Conservation (phyloP, 2,113 vertebrate species). For the Chrysemys picta region DNA sequence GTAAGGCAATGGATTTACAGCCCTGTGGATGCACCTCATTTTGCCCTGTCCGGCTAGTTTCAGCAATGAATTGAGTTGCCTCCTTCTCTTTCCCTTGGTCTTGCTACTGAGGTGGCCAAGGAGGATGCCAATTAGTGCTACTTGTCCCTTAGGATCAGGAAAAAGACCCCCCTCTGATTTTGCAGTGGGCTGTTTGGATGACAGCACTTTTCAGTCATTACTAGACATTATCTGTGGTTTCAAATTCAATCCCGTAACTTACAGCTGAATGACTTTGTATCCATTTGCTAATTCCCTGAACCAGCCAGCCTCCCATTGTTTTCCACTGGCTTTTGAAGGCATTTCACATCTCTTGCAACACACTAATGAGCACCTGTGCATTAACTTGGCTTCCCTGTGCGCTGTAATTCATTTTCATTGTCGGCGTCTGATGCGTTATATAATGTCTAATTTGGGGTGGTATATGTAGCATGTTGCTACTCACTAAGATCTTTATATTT, state of each 20-base stretch:
- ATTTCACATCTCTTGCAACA: neutral
- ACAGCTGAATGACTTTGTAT: neutral
- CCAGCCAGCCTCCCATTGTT: fast-evolving
- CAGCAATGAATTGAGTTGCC: neutral
- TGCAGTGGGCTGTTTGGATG: neutral
- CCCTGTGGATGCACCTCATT: neutral
- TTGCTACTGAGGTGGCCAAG: fast-evolving
- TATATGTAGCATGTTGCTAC: fast-evolving
- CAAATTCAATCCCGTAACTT: neutral
- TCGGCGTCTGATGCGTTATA: fast-evolving
- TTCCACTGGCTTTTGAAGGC: neutral
- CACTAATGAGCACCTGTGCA: fast-evolving
- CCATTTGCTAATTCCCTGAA: neutral
- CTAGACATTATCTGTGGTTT: neutral
- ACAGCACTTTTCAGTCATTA: neutral
- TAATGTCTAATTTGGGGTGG: neutral
- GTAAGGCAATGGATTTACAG: neutral
- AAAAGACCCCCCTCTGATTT: neutral
- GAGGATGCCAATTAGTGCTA: neutral
- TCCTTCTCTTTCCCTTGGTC: neutral
- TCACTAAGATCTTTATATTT: neutral
- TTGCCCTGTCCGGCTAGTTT: neutral
- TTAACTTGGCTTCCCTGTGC: neutral
- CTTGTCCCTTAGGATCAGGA: neutral
- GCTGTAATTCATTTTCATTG: neutral